These are phyloP conservation scores for Cryptocheilus praepositus DNA, from an alignment of 2,888 invertebrate species.

Conservation along the genomic window DNA sequence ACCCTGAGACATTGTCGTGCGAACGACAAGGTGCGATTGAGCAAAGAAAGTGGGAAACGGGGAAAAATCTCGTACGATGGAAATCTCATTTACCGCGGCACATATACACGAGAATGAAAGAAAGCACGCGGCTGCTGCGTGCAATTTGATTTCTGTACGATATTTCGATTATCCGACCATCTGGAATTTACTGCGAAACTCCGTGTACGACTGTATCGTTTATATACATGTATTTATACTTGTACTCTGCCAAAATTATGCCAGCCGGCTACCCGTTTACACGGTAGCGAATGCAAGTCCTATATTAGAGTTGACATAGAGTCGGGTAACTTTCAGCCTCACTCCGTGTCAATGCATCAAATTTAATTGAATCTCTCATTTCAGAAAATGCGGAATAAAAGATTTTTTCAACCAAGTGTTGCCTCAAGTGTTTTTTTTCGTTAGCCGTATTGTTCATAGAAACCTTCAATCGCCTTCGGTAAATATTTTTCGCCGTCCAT, in stretches of 20 bases:
- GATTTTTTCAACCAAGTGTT: slow-evolving; percentile 49
- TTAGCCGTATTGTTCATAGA: too few species aligned
- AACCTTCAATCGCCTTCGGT: too few species aligned
- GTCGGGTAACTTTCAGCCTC: slow-evolving; percentile 9
- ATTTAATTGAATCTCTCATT: slow-evolving; percentile 64
- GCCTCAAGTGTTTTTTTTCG: too few species aligned
- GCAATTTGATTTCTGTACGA: slow-evolving; percentile 7
- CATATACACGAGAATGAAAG: not conserved
- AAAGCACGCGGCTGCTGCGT: not conserved
- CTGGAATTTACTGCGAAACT: slow-evolving; percentile 45
- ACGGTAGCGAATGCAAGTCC: slow-evolving; percentile 33
- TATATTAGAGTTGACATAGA: slow-evolving; percentile 35
- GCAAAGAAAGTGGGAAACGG: not conserved
- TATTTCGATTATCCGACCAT: slow-evolving; percentile 31
- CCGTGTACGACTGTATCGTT: slow-evolving; percentile 53
- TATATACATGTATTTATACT: slow-evolving; percentile 54
- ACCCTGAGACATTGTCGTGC: not conserved
- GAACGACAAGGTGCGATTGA: too few species aligned
- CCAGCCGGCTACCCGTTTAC: slow-evolving; percentile 38
- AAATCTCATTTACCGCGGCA: too few species aligned
- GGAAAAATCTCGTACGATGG: too few species aligned
- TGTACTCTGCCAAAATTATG: slow-evolving; percentile 30
- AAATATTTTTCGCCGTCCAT: too few species aligned
- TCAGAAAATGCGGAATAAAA: slow-evolving; percentile 63
- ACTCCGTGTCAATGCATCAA: slow-evolving; percentile 21